Conservation (phyloP, 2,113 vertebrate species). For the Chunga burmeisteri region DNA sequence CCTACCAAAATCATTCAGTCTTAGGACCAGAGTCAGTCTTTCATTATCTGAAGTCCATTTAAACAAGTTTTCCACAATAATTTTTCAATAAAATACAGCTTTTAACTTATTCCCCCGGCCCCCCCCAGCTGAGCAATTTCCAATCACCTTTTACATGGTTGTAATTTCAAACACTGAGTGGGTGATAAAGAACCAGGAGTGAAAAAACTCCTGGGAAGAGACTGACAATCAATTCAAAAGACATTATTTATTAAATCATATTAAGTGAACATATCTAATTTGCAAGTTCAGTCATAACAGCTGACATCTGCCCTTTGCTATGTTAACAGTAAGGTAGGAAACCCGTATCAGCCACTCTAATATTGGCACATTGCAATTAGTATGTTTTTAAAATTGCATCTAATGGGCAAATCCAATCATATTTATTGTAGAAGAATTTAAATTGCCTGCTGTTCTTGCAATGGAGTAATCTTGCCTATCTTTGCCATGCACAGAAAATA, state of each 20-base stretch:
- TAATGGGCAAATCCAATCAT: background rate
- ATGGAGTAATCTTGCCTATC: background rate
- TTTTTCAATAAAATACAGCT: background rate
- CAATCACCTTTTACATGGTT: background rate
- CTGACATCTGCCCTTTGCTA: background rate
- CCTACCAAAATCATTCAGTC: background rate
- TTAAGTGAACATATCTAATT: background rate
- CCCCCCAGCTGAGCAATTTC: background rate
- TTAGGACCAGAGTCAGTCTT: background rate
- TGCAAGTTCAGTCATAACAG: background rate
- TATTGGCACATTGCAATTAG: background rate
- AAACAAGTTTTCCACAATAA: background rate
- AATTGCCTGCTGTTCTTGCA: background rate
- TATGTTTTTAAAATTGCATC: background rate
- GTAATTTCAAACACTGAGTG: background rate
- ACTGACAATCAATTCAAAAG: background rate
- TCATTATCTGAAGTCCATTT: background rate
- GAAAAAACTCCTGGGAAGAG: background rate
- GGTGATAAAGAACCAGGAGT: background rate
- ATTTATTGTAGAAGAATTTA: background rate
- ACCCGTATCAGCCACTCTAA: background rate
- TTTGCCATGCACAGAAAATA: background rate
- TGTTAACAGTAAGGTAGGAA: background rate
- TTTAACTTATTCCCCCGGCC: rapidly evolving
- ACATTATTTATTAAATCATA: background rate